A percentile compares a stretch with the other conserved stretches of the same genome.
Conservation (phyloP, 2,888 invertebrate species). For the Drosophila sordidula region DNA sequence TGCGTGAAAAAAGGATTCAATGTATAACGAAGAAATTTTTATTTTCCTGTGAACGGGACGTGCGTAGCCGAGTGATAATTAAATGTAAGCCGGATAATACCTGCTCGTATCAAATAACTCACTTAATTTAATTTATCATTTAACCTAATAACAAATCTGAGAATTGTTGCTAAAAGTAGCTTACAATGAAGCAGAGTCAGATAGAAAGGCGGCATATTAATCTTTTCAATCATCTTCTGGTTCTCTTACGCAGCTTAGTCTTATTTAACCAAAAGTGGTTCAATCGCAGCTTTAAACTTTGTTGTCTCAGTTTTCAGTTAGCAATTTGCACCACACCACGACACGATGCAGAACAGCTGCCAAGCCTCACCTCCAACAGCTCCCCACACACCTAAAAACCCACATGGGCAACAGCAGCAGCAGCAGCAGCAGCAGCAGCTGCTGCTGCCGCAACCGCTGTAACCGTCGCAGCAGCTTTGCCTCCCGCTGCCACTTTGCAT, state of each 20-base stretch:
- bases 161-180: not conserved
- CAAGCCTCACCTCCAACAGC: conserved; percentile 55
- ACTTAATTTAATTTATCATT: too few relatives aligned
- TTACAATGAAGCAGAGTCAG: too few relatives aligned
- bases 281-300: conserved; percentile 8
- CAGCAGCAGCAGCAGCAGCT: conserved; percentile 24
- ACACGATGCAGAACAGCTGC: conserved; percentile 61
- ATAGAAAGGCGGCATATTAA: not conserved
- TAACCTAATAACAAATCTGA: not conserved
- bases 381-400: conserved; percentile 49
- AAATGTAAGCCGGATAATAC: too few relatives aligned
- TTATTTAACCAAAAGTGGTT: not conserved
- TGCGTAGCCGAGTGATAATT: too few relatives aligned
- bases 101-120: too few relatives aligned
- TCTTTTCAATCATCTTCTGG: not conserved
- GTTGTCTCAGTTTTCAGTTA: conserved; percentile 39
- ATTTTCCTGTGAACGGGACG: too few relatives aligned
- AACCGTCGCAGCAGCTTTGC: conserved; percentile 39
- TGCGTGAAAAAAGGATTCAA: too few relatives aligned
- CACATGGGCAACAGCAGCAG: conserved; percentile 29
- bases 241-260: not conserved
- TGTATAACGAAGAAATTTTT: too few relatives aligned
- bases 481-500: conserved; percentile 76
- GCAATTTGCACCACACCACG: conserved; percentile 57
- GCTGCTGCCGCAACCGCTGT: conserved; percentile 7